These are phyloP conservation scores for Caenorhabditis doughertyi DNA, from an alignment of 2,888 invertebrate genomes.

Conservation along the genomic window DNA sequence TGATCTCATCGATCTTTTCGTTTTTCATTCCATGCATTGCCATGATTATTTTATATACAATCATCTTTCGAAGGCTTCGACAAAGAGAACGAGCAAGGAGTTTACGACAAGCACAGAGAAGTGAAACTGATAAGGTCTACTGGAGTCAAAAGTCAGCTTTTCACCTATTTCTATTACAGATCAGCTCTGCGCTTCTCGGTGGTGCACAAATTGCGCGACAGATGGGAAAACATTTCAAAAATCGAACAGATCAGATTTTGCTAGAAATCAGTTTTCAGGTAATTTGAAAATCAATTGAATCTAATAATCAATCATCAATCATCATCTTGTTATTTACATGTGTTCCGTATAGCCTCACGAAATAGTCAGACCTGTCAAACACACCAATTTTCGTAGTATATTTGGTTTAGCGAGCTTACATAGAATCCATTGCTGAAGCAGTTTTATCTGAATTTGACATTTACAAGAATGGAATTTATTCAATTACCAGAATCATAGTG, in stretches of 20 bases:
- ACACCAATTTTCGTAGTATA: conserved; percentile 31
- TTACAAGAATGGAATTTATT: conserved; percentile 26
- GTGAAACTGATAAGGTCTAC: conserved; percentile 69
- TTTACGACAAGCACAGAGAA: conserved; percentile 66
- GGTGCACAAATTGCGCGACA: conserved; percentile 80
- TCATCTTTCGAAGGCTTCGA: conserved; percentile 91
- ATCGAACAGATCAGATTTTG: conserved; percentile 79
- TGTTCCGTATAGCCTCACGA: conserved; percentile 22
- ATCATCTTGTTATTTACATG: conserved; percentile 28
- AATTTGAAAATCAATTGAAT: not conserved
- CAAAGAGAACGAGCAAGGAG: conserved; percentile 81
- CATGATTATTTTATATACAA: conserved; percentile 91
- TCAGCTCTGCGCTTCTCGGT: conserved; percentile 80
- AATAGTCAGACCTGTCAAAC: conserved; percentile 54
- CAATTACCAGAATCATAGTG: conserved; percentile 33
- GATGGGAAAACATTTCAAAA: conserved; percentile 80
- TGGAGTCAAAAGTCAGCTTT: not conserved
- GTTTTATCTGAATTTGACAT: conserved; percentile 51
- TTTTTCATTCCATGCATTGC: conserved; percentile 99
- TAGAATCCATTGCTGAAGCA: conserved; percentile 5
- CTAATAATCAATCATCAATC: conserved; percentile 50
- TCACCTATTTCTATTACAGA: conserved; percentile 56
- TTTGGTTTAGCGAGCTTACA: conserved; percentile 27
- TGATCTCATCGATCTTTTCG: conserved; percentile 97
- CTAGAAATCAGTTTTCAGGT: conserved; percentile 81